Evolutionary conservation across 2,888 invertebrate genomes (phyloP).

Genomic region (Chironomus riparius): DNA sequence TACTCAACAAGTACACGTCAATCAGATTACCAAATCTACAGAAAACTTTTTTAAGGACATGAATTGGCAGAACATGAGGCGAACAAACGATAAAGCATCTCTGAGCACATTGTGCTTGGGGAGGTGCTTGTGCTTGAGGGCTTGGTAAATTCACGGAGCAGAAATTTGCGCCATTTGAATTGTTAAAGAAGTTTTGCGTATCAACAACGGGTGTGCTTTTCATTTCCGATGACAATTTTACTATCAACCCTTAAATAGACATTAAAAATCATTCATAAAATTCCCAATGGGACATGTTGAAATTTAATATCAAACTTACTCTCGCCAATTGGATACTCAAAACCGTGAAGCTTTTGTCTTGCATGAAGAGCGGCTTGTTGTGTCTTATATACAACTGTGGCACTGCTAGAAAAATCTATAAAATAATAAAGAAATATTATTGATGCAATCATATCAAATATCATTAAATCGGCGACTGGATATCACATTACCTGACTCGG

Average conservation of each 20-base stretch:
- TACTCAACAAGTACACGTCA: conserved; percentile 79
- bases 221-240: conserved; percentile 30
- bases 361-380: conserved; percentile 56
- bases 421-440: neutral
- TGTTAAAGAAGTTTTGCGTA: conserved; percentile 32
- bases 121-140: conserved; percentile 56
- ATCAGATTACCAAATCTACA: conserved; percentile 85
- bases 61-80: conserved; percentile 46
- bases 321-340: conserved; percentile 86
- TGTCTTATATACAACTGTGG: conserved; percentile 61
- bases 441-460: neutral
- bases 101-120: conserved; percentile 57
- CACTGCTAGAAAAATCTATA: conserved; percentile 39
- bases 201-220: neutral
- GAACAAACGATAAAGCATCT: conserved; percentile 58
- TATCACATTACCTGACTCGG: conserved; percentile 36
- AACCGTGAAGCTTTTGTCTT: conserved; percentile 75
- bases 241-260: conserved; percentile 33
- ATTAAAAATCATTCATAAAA: neutral
- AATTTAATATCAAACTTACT: conserved; percentile 35
- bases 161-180: conserved; percentile 36
- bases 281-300: conserved; percentile 44
- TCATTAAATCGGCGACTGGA: no score
- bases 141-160: conserved; percentile 66
- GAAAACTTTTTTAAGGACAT: conserved; percentile 77